These are phyloP conservation scores for Pseudopipra pipra DNA, from an alignment of 2,113 vertebrate species.

Conservation along the genomic window DNA sequence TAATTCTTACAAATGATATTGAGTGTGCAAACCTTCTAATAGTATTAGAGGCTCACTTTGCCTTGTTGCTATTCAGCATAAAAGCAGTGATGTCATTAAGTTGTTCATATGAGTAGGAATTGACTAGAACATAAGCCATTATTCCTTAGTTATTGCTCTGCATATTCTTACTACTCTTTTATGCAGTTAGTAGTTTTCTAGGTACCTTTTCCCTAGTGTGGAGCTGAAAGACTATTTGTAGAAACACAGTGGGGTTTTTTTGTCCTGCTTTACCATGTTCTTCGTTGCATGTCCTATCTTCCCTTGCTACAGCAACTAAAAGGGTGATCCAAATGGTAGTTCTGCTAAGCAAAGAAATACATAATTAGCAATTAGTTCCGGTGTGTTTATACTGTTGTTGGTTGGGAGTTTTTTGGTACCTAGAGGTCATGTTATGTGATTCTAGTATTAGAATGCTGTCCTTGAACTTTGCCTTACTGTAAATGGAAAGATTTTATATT, in stretches of 20 bases:
- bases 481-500: not conserved
- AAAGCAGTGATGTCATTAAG: not conserved
- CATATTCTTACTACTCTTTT: not conserved
- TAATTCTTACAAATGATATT: not conserved
- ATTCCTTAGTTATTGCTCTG: not conserved
- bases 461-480: not conserved
- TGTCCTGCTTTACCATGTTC: not conserved
- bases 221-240: not conserved
- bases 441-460: not conserved
- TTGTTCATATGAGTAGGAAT: not conserved
- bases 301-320: not conserved
- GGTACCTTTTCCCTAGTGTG: not conserved
- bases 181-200: not conserved
- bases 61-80: not conserved
- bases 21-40: not conserved
- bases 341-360: not conserved
- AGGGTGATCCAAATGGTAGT: not conserved
- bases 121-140: not conserved
- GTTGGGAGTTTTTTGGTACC: not conserved
- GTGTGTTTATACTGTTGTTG: not conserved
- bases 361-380: not conserved
- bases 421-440: not conserved
- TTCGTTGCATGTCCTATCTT: not conserved
- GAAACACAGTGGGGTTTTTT: not conserved
- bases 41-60: not conserved